Base-by-base conservation (phyloP, 2,113 vertebrate species). In the Corvus moneduloides region DNA sequence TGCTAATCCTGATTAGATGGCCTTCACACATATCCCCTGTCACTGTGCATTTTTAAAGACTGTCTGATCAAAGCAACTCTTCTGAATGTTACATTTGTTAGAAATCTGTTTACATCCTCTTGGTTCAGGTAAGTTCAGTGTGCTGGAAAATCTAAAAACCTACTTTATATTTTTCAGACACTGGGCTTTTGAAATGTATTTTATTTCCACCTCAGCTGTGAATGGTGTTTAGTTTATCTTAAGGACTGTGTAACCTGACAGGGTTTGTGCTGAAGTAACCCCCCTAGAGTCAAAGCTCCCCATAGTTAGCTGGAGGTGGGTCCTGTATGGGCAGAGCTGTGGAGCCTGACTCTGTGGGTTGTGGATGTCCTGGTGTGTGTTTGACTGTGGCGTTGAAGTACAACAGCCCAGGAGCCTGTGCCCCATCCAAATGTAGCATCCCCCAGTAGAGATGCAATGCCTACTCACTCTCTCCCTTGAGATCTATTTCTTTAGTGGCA, bases 141-240 rank as follows among this genome's bases (percentile, higher is more conserved):
- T 58, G 30, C 81, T 85, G 43, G 28, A 43, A 79, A 39, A 79
- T 56, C 26, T 3, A 8, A 61, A 62, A 49, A 15, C 6, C 5
- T 54, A 3, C 39, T 77, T 55, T 35, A 27, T 74, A 16, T 54
- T 90, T 92, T 89, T 62, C 46, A 66, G 35, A 26, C 15, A 26
- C 8, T 1, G 10, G 1, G 0, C 15, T 56, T 89, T 30, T 2
- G 2, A 62, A 43, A 41, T 9, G 2, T 14, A 1, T 72, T 74
- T 74, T 54, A 33, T 83, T 91, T 26, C 28, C 18, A 39, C 15
- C 16, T 87, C 67, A 62, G 10, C n/a, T 90, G 46, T 74, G 73
- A 59, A 35, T 16, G 12, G 46, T 62, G 10, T 67, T 92, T 48
- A 26, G 49, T 35, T 75, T 61, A 4, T 62, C 24, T 30, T 43